These are phyloP conservation scores for Mactra quadrangularis DNA, from an alignment of 1,140 invertebrate species.

Conservation along the genomic window DNA sequence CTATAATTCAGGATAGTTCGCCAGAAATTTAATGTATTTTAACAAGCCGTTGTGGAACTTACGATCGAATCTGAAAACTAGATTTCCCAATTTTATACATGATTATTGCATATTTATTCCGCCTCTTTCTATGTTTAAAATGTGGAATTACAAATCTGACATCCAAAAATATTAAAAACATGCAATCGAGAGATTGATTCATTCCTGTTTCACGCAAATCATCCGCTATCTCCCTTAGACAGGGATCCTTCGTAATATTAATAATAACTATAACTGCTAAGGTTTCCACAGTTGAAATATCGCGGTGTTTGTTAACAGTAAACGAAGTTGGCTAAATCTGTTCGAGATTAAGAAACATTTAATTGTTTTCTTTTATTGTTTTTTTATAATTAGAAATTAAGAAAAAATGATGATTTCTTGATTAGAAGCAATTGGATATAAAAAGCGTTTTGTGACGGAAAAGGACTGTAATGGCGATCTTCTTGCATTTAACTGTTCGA, in stretches of 20 bases:
- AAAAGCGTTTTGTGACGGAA: too few relatives aligned
- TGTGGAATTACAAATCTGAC: not conserved
- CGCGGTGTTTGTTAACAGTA: not conserved
- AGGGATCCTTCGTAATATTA: too few relatives aligned
- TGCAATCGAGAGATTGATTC: constrained; percentile 2
- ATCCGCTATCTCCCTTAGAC: not conserved
- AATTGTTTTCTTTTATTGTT: not conserved
- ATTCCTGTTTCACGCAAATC: not conserved
- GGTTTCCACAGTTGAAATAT: not conserved
- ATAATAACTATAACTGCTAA: too few relatives aligned
- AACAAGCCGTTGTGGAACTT: constrained; percentile 17
- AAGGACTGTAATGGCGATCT: too few relatives aligned
- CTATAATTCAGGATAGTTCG: constrained; percentile 2
- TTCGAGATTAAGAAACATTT: not conserved
- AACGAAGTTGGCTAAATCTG: not conserved
- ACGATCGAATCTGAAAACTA: constrained; percentile 3
- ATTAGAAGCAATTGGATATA: too few relatives aligned
- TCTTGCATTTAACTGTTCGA: too few relatives aligned
- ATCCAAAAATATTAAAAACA: constrained; percentile 8
- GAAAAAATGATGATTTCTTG: too few relatives aligned
- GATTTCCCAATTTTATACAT: constrained; percentile 1
- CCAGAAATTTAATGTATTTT: constrained; percentile 17
- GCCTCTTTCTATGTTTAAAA: not conserved
- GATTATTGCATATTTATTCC: constrained; percentile 29
- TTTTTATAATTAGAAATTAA: not conserved